Base-by-base conservation (phyloP, 2,113 vertebrate species). In the Leucoraja erinaceus region DNA sequence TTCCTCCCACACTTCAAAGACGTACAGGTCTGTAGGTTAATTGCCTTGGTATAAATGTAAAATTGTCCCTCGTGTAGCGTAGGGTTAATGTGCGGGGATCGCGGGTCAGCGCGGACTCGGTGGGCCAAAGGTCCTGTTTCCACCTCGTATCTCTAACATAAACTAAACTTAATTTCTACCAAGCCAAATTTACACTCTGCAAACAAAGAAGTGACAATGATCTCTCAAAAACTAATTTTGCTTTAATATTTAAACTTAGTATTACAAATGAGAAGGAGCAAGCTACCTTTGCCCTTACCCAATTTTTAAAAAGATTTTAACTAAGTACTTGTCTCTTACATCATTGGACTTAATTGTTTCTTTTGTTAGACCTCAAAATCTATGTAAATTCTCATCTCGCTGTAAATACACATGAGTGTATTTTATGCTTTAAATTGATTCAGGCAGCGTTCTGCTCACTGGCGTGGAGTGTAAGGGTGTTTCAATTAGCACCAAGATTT, bases 371-470 rank as follows among this genome's bases (percentile, higher is more conserved):
- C 68, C 5, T 47, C 20, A 54, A 47, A 72, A 91, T 91, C 54
- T 91, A 84, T 84, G 83, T 88, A 61, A 88, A 88, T 88, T 63
- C 59, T n/a, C 59, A 88, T 63, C 83, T 61, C 25, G 31, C 28
- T 88, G 83, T 88, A 88, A 88, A 63, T 88, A n/a, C n/a, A 18
- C 83, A 63, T 88, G 83, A 88, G 20, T 63, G n/a, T 12, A n/a
- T 86, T 31, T 61, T 66, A n/a, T 88, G 12, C 83, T 63, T 84
- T 63, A 88, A 88, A 63, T 61, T 88, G 83, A 88, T 88, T 88
- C n/a, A 31, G 54, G 56, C 12, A 16, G 59, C 31, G 61, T 31
- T 31, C 11, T 88, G 59, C 59, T 63, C 61, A 61, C 59, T 31
- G 8, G 66, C 54, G 68, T 22, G 38, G 7, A 14, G 33, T 70